Evolutionary conservation across 2,113 vertebrate species (phyloP).

Genomic region (Pseudonaja textilis): DNA sequence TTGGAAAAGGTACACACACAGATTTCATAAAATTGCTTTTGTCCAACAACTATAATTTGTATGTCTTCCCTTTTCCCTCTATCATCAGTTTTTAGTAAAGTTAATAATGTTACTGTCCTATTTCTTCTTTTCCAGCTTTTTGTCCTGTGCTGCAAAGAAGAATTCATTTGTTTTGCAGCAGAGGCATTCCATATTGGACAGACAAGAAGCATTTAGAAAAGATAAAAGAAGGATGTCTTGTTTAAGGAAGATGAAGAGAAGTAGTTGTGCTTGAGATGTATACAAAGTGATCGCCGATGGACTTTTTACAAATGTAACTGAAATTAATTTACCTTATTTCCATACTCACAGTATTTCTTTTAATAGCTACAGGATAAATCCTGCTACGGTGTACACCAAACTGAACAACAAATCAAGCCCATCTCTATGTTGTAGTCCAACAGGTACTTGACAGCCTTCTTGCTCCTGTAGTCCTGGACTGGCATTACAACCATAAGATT

Average conservation of each 20-base stretch:
- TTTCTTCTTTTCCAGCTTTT: background rate
- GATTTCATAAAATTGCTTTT: background rate
- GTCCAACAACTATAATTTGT: background rate
- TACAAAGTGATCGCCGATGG: background rate
- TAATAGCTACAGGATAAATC: background rate
- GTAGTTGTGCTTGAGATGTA: background rate
- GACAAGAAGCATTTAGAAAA: background rate
- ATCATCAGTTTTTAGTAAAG: background rate
- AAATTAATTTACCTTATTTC: background rate
- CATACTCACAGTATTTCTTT: conserved; percentile 1
- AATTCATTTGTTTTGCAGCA: background rate
- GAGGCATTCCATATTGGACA: background rate
- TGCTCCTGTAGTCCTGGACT: background rate
- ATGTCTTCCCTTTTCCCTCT: background rate
- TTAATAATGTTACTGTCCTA: background rate
- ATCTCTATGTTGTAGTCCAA: background rate
- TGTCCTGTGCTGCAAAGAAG: background rate
- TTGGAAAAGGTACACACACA: background rate
- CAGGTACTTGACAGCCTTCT: background rate
- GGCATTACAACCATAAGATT: background rate
- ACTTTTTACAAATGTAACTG: background rate
- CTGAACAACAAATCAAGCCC: conserved; percentile 6
- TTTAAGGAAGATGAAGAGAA: background rate
- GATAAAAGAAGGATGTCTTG: background rate
- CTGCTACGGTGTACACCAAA: background rate